phyloP scores from a whole-genome alignment of 2,888 invertebrate genomes.

The Bimastos eiseni region DNA sequence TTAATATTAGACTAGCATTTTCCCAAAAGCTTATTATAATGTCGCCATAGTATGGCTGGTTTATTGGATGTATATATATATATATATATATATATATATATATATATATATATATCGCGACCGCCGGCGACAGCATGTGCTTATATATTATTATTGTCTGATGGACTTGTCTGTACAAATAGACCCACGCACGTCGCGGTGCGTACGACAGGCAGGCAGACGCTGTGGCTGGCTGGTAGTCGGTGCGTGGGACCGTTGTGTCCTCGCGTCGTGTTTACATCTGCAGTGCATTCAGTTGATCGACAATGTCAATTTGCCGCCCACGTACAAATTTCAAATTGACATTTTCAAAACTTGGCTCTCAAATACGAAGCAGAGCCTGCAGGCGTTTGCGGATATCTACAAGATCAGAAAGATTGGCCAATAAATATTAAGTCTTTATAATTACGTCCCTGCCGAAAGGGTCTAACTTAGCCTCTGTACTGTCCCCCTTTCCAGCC shows the following conservation, averaged over 20 bases:
- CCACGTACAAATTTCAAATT: too few species aligned
- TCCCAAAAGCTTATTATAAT: not conserved
- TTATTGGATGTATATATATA: not conserved
- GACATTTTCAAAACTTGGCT: too few species aligned
- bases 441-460: too few species aligned
- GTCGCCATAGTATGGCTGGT: not conserved
- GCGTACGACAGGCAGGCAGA: not conserved
- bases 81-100: too few species aligned
- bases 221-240: not conserved
- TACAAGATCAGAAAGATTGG: too few species aligned
- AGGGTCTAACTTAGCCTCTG: too few species aligned
- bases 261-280: not conserved
- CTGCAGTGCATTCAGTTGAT: not conserved
- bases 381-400: too few species aligned
- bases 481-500: not conserved
- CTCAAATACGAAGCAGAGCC: too few species aligned
- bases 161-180: not conserved
- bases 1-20: not conserved
- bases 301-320: not conserved
- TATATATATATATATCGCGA: not conserved
- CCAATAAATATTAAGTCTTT: too few species aligned
- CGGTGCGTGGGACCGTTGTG: constrained; percentile 4
- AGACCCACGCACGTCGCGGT: not conserved
- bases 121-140: not conserved
- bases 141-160: not conserved